Evolutionary conservation across 2,888 invertebrate genomes (phyloP), one percentile per base, ranked within the genome.

Genomic region (Leptodirus hochenwartii): DNA sequence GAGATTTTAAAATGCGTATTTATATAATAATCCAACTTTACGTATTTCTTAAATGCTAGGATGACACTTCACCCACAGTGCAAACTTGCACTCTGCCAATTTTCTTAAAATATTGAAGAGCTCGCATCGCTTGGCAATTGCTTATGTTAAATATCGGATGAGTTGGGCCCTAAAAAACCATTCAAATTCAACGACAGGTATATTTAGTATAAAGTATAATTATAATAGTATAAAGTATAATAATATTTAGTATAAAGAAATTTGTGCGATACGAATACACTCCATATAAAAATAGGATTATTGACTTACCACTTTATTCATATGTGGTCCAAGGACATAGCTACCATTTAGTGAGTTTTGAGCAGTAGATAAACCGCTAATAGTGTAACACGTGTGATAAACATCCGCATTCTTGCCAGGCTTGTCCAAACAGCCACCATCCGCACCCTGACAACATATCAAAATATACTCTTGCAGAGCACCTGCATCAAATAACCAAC

Each of bases 321-420:
- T 56, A 4, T 63, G 57, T 31, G 65, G 55, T 5, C 84, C 82
- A 15, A 81, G 8, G n/a, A 20, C n/a, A n/a, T n/a, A n/a, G n/a
- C 20, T n/a, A 12, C 35, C 35, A 15, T 34, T 34, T 9, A 34
- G 35, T 27, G 49, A 47, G 40, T 85, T 78, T 51, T 98, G 98
- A 2, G 95, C 82, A 34, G 96, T 68, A 10, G 95, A 82, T 25
- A 98, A 61, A 3, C 98, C 98, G 56, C 91, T 90, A 26, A 98
- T 59, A 2, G 82, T 77, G 50, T 98, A 98, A 56, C 96, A 96
- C 0, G 95, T 93, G 56, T 98, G 98, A 54, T 98, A 99, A 39
- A 82, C 72, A 60, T 98, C 98, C 42, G 78, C 64, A 27, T 69
- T 67, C 49, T 88, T 93, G 45, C 81, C 82, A 31, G 98, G 98